These are phyloP conservation scores for Microtus ochrogaster DNA, from an alignment of 2,113 vertebrate species.

Conservation along the genomic window DNA sequence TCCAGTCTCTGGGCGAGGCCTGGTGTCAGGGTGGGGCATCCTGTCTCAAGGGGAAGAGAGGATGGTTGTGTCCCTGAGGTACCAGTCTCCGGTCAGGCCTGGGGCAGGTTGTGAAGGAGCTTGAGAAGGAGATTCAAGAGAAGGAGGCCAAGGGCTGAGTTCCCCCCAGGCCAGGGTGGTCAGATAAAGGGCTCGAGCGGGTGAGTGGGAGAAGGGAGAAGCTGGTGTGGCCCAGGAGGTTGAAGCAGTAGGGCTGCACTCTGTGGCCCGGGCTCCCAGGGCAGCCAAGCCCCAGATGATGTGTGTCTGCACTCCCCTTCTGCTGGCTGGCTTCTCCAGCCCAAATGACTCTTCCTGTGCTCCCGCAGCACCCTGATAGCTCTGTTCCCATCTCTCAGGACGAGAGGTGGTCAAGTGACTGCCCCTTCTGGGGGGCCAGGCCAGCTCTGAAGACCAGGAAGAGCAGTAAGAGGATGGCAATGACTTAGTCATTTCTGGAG, in stretches of 20 bases:
- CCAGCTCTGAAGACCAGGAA: neutral
- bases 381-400: neutral
- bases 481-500: neutral
- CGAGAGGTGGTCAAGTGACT: neutral
- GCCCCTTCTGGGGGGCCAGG: no score
- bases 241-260: neutral
- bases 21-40: fast-evolving
- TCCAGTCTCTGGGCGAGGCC: no score
- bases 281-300: fast-evolving
- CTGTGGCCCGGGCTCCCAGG: fast-evolving
- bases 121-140: neutral
- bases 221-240: neutral
- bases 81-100: neutral
- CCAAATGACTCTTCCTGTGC: fast-evolving
- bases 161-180: no score
- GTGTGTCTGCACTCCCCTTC: neutral
- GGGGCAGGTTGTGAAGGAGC: fast-evolving
- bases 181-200: fast-evolving
- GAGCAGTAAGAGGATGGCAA: neutral
- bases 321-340: neutral
- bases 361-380: neutral
- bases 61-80: neutral
- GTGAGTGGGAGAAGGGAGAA: neutral
- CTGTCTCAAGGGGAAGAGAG: neutral
- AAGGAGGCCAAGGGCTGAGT: neutral